Evolutionary conservation across 1,140 invertebrate genomes (phyloP), one percentile per base, ranked within the genome.

Genomic region (Hyphantria cunea): DNA sequence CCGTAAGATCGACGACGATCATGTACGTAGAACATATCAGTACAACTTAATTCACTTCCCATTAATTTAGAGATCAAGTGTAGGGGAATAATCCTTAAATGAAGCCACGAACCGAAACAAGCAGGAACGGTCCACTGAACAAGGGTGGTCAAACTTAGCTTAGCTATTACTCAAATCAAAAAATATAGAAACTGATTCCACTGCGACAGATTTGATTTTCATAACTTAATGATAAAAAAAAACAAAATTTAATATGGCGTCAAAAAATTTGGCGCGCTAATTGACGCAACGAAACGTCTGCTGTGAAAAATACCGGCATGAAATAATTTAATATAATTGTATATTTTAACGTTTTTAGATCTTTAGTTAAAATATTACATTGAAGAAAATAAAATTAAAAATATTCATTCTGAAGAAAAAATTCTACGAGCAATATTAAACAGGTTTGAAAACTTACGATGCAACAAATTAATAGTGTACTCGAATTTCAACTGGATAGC

Each of bases 401-500:
- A 72, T 67, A 74, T 65, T 56, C 64, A 67, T 72, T 67, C 48
- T 14, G 48, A 58, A 69, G 10, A 52, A 66, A 63, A 65, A 68
- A 48, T 59, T 45, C 37, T 37, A 42, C 60, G 17, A 58, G 56
- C 59, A 47, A 58, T 47, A 49, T 59, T 49, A 66, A 65, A 68
- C 64, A 61, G 58, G 50, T 70, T 67, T 54, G 66, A 69, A 64
- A 64, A 66, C 64, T 59, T 49, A 59, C 52, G 47, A 31, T 55
- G 44, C 51, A 44, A 50, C 51, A 54, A 47, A 34, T 13, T 6
- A 13, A 31, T 25, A 15, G 14, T 11, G 44, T 49, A 62, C 68
- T 59, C 32, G 31, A 80, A 82, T 70, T 17, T 73, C 45, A 53
- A 53, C 76, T 72, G 61, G 78, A 74, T 63, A 25, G 13, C n/a